Base-by-base conservation (phyloP, 2,797 vertebrate species). In the Gorsachius magnificus region DNA sequence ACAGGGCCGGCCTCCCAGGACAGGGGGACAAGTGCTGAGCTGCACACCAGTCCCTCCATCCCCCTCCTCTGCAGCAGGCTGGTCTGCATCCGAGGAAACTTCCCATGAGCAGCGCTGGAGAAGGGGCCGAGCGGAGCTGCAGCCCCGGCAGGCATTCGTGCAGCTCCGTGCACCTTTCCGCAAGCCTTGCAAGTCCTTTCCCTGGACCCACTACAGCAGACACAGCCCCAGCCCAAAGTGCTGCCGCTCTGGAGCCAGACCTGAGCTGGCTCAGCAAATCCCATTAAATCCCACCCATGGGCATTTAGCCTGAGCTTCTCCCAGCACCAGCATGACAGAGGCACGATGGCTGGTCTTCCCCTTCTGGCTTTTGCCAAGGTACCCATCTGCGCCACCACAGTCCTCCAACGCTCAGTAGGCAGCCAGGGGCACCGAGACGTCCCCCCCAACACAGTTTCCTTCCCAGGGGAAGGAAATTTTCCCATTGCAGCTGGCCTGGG, bases 81-180 rank as follows among this genome's bases (percentile, higher is more conserved):
- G 31, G 9, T 22, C 38, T 4, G 1, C 5, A 4, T 22, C 64
- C 19, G 72, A 36, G 58, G 36, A 16, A 25, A 22, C 33, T 22
- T 3, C 0, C 3, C 26, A 4, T 46, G 15, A 60, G 54, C 14
- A 10, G 43, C 2, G 1, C 56, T 1, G 2, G 35, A n/a, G 57
- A 70, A 48, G 58, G 31, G 31, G 26, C 33, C 0, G 4, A 41
- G 53, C 2, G 0, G 56, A 28, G 48, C 46, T 4, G 5, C 48
- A 18, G 54, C 54, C 45, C 51, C 1, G 0, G 8, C 1, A 1
- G n/a, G 8, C 1, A 0, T 11, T 9, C 12, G 1, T 4, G 15
- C 51, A 25, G 72, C 50, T 4, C 57, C 2, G 0, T 2, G 18
- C 24, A 5, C 51, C 28, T n/a, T 41, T 26, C 35, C 50, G 11